Evolutionary conservation across 1,140 invertebrate genomes (phyloP), one percentile per base, ranked within the genome.

Genomic region (Polypedilum pembai): DNA sequence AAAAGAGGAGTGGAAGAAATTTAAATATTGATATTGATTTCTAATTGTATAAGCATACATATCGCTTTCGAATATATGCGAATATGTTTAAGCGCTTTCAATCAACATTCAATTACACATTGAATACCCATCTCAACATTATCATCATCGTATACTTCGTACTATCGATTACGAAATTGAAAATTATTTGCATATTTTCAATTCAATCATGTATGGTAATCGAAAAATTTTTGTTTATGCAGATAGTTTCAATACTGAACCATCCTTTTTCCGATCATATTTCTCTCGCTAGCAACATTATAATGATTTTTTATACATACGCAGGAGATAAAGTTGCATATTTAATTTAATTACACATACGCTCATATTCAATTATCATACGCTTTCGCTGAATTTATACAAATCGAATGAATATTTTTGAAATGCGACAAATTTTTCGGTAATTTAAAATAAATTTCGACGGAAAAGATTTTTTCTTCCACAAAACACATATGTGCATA

Each of bases 91-190:
- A 56, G n/a, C n/a, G n/a, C 45, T 69, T 69, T 21, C 65, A 69
- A 69, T 69, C 65, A 69, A 69, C 65, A 69, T 69, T 69, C 65
- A 69, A 69, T 69, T 69, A 69, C 65, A 69, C 3, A 20, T 69
- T 33, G 24, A 33, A 33, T n/a, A 33, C 24, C 24, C 24, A 33
- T 33, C 24, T 33, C 24, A 33, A 33, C 24, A 33, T 33, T 33
- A 20, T 18, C 65, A 69, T 69, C 20, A 69, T 21, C 45, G 65
- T 20, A 33, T 33, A 33, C 24, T n/a, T 15, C 12, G 15, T 56
- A 56, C 12, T 56, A 56, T 56, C 45, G 45, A 56, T 56, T 56
- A 56, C 17, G 65, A 21, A 69, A 18, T 21, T 5, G 10, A 69
- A 56, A 56, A 3, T 69, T 69, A 69, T 69, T 69, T 69, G 65